A percentile compares a stretch with the other conserved stretches of the same genome.
These are phyloP conservation scores for Rhea pennata DNA, from an alignment of 2,113 vertebrate species.

Conservation along the genomic window DNA sequence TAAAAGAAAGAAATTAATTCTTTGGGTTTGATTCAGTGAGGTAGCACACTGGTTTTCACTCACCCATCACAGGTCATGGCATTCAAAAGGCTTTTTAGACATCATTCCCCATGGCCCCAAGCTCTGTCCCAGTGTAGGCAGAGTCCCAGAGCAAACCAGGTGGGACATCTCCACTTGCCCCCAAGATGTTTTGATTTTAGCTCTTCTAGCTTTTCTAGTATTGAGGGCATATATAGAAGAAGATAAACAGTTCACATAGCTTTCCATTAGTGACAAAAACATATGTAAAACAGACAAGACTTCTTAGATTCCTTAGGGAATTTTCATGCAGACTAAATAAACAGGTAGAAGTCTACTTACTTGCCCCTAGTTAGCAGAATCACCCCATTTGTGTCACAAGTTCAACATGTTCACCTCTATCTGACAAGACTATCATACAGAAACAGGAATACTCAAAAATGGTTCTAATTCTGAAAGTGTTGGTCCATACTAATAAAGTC, in stretches of 20 bases:
- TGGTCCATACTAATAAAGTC: background rate
- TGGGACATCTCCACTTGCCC: background rate
- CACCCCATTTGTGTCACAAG: accelerated
- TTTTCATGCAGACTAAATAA: background rate
- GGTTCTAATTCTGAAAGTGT: background rate
- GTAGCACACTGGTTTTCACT: background rate
- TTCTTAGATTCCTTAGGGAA: background rate
- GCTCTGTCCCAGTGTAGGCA: background rate
- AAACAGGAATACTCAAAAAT: background rate
- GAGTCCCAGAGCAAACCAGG: background rate
- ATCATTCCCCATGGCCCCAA: background rate
- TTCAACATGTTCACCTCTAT: background rate
- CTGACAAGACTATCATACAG: background rate
- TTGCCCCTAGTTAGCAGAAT: background rate
- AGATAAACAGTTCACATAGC: background rate
- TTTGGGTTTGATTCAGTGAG: background rate
- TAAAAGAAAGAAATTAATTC: background rate
- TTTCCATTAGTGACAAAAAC: background rate
- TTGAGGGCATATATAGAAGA: background rate
- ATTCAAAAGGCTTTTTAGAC: background rate
- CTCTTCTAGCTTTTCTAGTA: background rate
- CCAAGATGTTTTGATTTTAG: background rate
- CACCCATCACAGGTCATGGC: background rate
- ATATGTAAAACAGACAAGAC: background rate
- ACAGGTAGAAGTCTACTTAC: background rate